Evolutionary conservation across 2,113 vertebrate genomes (phyloP).

Genomic region (Rynchops niger): DNA sequence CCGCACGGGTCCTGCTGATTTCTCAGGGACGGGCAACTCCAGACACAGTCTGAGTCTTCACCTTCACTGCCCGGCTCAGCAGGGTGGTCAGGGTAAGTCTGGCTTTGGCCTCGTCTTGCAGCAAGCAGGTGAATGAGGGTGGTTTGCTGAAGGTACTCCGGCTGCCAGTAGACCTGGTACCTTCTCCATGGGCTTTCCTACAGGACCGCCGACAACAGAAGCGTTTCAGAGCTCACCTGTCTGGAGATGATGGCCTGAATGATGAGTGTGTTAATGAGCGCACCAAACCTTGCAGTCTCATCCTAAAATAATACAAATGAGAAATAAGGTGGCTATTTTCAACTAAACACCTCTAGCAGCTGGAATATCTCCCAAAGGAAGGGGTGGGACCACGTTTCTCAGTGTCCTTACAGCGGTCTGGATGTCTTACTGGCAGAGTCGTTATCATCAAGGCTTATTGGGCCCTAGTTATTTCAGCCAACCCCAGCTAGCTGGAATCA

Average conservation of each 20-base stretch:
- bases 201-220: not conserved
- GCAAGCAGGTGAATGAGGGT: not conserved
- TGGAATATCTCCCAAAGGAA: not conserved
- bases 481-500: not conserved
- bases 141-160: not conserved
- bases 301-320: not conserved
- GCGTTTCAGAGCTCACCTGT: not conserved
- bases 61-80: slow-evolving; percentile 82
- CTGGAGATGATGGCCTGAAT: not conserved
- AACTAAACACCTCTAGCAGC: not conserved
- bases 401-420: not conserved
- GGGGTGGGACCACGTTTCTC: not conserved
- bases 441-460: not conserved
- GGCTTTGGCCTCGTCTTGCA: not conserved
- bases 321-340: not conserved
- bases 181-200: not conserved
- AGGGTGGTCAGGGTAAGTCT: slow-evolving; percentile 86
- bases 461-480: not conserved
- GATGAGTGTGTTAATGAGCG: not conserved
- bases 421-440: not conserved
- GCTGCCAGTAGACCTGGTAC: not conserved
- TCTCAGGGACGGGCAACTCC: slow-evolving; percentile 44
- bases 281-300: not conserved
- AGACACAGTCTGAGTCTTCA: slow-evolving; percentile 70
- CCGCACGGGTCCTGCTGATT: slow-evolving; percentile 41